phyloP scores from a whole-genome alignment of 1,140 invertebrate genomes.

The Zaprionus vittiger region DNA sequence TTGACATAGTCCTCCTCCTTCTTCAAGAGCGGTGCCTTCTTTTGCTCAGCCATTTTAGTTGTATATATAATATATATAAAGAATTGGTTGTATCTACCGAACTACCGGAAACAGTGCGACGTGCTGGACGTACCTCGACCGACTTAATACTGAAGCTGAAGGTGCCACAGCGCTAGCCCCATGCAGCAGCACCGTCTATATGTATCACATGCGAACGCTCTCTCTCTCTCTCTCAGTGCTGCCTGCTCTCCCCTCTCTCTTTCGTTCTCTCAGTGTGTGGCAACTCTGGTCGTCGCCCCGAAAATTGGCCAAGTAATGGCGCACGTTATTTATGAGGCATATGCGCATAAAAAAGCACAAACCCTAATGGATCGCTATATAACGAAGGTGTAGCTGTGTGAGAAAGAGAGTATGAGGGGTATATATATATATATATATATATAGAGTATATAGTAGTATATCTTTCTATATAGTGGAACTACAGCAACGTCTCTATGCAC shows the following conservation, averaged over 20 bases:
- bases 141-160: conserved; percentile 81
- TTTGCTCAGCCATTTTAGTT: conserved; percentile 78
- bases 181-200: conserved; percentile 54
- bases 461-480: background rate
- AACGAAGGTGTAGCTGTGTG: background rate
- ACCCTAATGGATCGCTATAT: conserved; percentile 69
- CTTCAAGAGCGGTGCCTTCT: conserved; percentile 80
- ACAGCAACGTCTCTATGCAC: conserved; percentile 42
- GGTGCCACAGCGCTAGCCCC: conserved; percentile 50
- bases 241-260: conserved; percentile 1
- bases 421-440: conserved; percentile 24
- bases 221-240: conserved; percentile 3
- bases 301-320: conserved; percentile 72
- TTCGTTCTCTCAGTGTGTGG: conserved; percentile 25
- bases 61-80: conserved; percentile 19
- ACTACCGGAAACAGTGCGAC: conserved; percentile 74
- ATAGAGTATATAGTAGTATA: background rate
- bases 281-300: conserved; percentile 59
- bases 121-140: conserved; percentile 80
- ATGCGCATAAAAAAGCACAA: conserved; percentile 75
- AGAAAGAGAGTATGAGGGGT: conserved; percentile 18
- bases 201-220: conserved; percentile 22
- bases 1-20: conserved; percentile 83
- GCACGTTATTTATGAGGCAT: conserved; percentile 77
- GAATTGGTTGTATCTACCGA: conserved; percentile 64